Evolutionary conservation across 2,888 invertebrate species (phyloP).

Genomic region (Heliconius erato): DNA sequence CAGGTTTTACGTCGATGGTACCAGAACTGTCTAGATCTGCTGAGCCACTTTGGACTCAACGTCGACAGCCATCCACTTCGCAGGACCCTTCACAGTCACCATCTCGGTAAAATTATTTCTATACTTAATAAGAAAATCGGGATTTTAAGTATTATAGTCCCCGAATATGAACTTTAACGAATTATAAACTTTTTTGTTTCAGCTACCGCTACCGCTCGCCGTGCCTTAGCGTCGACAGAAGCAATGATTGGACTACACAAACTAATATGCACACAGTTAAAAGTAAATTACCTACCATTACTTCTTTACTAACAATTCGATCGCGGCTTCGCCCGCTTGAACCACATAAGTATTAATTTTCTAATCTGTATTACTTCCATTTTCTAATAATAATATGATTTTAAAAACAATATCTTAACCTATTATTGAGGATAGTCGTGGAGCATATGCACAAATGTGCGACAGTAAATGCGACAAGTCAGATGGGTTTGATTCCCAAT

Average conservation of each 20-base stretch:
- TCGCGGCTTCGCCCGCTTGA: no score
- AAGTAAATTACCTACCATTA: conserved; percentile 52
- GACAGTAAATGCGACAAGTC: no score
- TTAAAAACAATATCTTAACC: no score
- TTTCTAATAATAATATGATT: no score
- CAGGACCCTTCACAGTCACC: conserved; percentile 49
- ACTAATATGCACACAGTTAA: conserved; percentile 59
- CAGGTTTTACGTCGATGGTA: conserved; percentile 92
- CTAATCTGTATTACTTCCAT: no score
- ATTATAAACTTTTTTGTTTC: conserved; percentile 54
- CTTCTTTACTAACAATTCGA: not conserved
- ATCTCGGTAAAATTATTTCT: conserved; percentile 39
- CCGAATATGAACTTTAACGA: no score
- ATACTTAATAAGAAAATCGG: not conserved
- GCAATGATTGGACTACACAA: conserved; percentile 72
- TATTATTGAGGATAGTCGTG: no score
- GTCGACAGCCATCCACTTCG: conserved; percentile 54
- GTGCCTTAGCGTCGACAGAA: conserved; percentile 69
- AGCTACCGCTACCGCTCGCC: conserved; percentile 76
- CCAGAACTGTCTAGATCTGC: conserved; percentile 92
- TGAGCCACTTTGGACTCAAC: conserved; percentile 88
- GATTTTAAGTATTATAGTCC: no score
- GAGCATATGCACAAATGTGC: no score
- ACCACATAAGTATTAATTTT: no score
- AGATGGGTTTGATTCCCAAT: no score